Conservation (phyloP, 2,113 vertebrate genomes). For the crab-eating macaque (Macaca fascicularis) region DNA sequence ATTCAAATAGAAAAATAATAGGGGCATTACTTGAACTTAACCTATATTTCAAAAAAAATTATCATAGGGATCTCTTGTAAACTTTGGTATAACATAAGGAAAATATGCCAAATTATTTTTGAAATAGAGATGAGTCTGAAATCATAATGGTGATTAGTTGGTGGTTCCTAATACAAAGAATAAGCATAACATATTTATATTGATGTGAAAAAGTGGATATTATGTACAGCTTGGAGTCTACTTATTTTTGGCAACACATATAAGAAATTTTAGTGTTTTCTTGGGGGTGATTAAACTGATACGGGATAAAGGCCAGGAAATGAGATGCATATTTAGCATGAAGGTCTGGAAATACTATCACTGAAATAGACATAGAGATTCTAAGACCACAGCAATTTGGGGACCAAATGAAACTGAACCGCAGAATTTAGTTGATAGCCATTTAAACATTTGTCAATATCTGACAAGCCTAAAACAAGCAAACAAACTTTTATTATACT, state of each 20-base stretch:
- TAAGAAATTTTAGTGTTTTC: constrained; percentile 22
- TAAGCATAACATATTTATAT: neutral
- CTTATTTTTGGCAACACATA: constrained; percentile 28
- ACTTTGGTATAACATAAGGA: neutral
- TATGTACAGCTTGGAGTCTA: neutral
- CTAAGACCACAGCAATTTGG: neutral
- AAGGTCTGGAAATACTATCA: constrained; percentile 29
- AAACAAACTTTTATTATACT: neutral
- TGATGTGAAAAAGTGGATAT: neutral
- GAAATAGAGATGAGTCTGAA: neutral
- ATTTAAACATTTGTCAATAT: neutral
- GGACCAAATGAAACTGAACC: neutral
- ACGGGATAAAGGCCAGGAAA: neutral
- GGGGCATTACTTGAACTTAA: neutral
- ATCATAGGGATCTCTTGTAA: neutral
- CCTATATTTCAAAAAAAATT: neutral
- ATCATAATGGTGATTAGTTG: neutral
- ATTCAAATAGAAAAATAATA: neutral
- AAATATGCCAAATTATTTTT: neutral
- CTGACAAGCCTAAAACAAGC: neutral
- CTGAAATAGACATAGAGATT: neutral
- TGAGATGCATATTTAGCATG: neutral
- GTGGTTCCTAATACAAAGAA: neutral
- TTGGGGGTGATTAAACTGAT: neutral
- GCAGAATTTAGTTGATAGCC: neutral